Base-by-base conservation (phyloP, 2,113 vertebrate genomes). In the Eretmochelys imbricata region DNA sequence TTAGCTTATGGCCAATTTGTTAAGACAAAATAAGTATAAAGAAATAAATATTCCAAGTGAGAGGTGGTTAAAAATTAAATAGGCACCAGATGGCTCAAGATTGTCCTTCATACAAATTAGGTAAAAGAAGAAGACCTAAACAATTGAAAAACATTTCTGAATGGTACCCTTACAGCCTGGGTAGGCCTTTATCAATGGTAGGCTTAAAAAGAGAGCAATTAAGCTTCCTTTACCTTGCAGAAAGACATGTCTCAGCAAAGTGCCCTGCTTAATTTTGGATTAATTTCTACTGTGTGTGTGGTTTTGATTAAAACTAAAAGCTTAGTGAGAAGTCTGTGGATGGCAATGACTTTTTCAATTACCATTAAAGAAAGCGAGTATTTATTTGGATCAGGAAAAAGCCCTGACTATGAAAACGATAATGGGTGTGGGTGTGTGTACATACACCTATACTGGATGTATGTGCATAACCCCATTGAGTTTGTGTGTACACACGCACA, bases 1-100 rank as follows among this genome's bases (percentile, higher is more conserved):
- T 98, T 98, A 98, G 98, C 99, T 99, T 98, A 97, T 98, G 98
- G 98, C 98, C 98, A 98, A 98, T 98, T 98, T 98, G 98, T 98
- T 98, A 98, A 98, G 98, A 98, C 98, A 98, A 98, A 98, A 98
- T 97, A 98, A 98, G 98, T 98, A 98, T 98, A 98, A 98, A 98
- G 98, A 98, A 98, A 98, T 98, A 98, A 98, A 98, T 98, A 98
- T 98, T 98, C 98, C 98, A 98, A 98, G 98, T 97, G 98, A 98
- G 98, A 98, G 98, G 98, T 98, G 98, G 98, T 98, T 98, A 98
- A 98, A 98, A 98, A 98, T 98, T 98, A 98, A 98, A 98, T 98
- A 98, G 98, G 98, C 98, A 97, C 98, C 98, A 98, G 98, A 98
- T 98, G 98, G 98, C 93, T 98, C 97, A 98, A 98, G 98, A 98